phyloP scores from a whole-genome alignment of 2,888 invertebrate species.

The Disparrhopalites patrizii region DNA sequence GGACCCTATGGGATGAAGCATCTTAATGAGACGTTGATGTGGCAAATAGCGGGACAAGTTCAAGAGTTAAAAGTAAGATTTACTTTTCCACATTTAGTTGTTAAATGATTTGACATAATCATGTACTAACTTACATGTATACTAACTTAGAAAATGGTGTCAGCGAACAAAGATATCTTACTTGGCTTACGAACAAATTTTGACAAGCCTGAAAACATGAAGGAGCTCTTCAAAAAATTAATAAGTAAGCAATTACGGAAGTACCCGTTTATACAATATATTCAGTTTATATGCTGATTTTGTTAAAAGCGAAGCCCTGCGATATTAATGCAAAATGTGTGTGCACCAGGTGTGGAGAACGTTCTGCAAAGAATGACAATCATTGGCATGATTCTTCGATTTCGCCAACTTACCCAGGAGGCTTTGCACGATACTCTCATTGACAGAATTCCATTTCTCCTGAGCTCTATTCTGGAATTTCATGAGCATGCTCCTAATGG shows the following conservation, averaged over 20 bases:
- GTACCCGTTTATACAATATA: not conserved
- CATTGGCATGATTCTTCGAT: constrained; percentile 94
- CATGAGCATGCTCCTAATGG: constrained; percentile 86
- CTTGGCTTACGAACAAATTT: constrained; percentile 89
- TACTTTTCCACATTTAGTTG: not conserved
- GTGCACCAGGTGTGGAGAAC: constrained; percentile 83
- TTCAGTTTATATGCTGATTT: no score
- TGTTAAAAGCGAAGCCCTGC: no score
- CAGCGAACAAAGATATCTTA: constrained; percentile 87
- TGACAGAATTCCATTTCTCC: constrained; percentile 89
- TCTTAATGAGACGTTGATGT: constrained; percentile 93
- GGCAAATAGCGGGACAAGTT: constrained; percentile 97
- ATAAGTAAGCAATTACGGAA: constrained; percentile 56
- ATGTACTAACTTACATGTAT: not conserved
- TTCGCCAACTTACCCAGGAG: constrained; percentile 88
- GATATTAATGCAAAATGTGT: no score
- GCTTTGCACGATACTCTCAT: constrained; percentile 90
- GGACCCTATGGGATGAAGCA: constrained; percentile 99
- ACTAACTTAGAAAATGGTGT: constrained; percentile 65
- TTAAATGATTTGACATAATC: not conserved
- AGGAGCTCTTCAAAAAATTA: constrained; percentile 85
- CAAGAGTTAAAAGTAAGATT: constrained; percentile 73
- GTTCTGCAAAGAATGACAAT: constrained; percentile 96
- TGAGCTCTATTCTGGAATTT: constrained; percentile 92
- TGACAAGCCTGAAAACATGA: constrained; percentile 98